Evolutionary conservation across 2,888 invertebrate species (phyloP).

Genomic region (Lydus trimaculatus): DNA sequence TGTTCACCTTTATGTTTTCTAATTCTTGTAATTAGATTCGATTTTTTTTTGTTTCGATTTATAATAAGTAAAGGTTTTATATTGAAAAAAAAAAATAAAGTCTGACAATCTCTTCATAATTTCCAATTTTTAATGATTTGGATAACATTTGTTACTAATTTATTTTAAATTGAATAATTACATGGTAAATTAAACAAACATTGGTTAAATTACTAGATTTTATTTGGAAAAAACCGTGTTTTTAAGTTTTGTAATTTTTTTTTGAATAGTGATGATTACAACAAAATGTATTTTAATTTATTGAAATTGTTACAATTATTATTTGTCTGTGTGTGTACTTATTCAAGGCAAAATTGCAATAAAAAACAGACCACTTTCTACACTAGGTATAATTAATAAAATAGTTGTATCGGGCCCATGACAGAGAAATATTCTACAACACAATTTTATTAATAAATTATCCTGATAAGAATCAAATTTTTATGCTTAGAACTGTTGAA

Average conservation of each 20-base stretch:
- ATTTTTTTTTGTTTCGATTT: not conserved
- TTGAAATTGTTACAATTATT: not conserved
- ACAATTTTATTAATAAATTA: not conserved
- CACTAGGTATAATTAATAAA: not conserved
- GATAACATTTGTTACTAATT: too few species aligned
- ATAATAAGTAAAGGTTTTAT: too few species aligned
- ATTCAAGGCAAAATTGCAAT: not conserved
- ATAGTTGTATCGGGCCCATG: not conserved
- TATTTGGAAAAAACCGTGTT: not conserved
- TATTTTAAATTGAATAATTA: not conserved
- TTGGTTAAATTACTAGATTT: not conserved
- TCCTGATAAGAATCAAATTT: not conserved
- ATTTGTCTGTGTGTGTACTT: not conserved
- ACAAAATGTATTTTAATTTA: not conserved
- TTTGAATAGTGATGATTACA: not conserved
- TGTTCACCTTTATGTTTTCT: not conserved
- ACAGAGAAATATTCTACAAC: not conserved
- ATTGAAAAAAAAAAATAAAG: too few species aligned
- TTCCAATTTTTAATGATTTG: not conserved
- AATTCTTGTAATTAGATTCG: not conserved
- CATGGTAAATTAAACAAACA: not conserved
- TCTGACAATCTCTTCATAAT: not conserved
- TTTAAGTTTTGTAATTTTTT: not conserved
- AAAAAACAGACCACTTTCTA: conserved; percentile 1
- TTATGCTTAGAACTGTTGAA: too few species aligned